Percentiles rank a stretch among this genome's conserved stretches.
phyloP scores from a whole-genome alignment of 2,888 invertebrate genomes.

The Sympetrum striolatum region DNA sequence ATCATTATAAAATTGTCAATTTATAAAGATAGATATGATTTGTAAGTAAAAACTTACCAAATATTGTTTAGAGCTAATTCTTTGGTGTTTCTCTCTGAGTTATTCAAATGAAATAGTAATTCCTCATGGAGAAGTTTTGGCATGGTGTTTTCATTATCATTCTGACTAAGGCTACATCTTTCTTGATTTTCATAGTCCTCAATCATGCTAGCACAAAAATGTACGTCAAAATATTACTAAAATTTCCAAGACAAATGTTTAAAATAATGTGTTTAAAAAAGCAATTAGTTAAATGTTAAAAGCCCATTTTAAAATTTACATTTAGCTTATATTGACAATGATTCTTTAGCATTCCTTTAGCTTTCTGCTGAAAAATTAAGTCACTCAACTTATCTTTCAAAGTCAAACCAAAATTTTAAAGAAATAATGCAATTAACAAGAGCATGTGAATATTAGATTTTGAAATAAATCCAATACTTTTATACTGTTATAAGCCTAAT shows the following conservation, averaged over 20 bases:
- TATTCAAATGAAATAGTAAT: neutral
- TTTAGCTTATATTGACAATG: too few relatives aligned
- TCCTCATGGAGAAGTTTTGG: neutral
- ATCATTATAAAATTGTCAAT: neutral
- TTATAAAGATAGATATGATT: neutral
- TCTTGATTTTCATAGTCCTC: neutral
- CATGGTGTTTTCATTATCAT: neutral
- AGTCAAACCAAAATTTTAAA: too few relatives aligned
- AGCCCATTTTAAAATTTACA: too few relatives aligned
- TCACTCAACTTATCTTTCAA: neutral
- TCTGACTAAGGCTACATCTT: neutral
- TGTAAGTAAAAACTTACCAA: neutral
- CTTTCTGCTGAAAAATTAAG: neutral
- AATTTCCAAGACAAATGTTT: neutral
- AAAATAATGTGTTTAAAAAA: neutral
- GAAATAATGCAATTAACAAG: too few relatives aligned
- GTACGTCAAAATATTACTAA: neutral
- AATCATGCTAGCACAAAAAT: neutral
- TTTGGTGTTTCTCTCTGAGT: neutral
- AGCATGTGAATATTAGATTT: too few relatives aligned
- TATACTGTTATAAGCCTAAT: too few relatives aligned
- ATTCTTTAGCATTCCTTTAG: neutral
- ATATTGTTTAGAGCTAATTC: neutral
- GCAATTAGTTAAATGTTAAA: neutral
- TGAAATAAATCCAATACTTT: too few relatives aligned